These are phyloP conservation scores for Argya squamiceps DNA, from an alignment of 2,797 vertebrate genomes.

Conservation along the genomic window DNA sequence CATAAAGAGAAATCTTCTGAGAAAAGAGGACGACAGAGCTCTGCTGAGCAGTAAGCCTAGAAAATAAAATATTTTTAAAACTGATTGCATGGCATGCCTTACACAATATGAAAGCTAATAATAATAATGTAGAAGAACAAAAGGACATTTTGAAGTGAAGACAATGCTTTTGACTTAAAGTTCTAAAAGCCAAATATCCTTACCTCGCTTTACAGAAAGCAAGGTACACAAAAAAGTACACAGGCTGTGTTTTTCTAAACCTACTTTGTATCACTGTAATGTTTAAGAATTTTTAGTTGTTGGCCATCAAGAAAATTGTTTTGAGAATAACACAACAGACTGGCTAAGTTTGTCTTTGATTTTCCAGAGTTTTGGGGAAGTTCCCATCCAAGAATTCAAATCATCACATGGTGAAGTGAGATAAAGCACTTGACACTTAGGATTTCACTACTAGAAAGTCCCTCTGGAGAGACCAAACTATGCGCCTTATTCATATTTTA, in stretches of 20 bases:
- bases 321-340: background rate
- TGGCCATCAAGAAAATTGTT: background rate
- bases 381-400: background rate
- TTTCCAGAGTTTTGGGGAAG: slow-evolving; percentile 17
- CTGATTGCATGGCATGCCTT: background rate
- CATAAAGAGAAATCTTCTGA: background rate
- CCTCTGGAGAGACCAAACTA: background rate
- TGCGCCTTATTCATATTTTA: background rate
- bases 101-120: background rate
- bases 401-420: background rate
- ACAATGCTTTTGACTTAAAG: background rate
- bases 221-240: background rate
- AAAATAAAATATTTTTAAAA: background rate
- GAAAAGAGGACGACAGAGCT: background rate
- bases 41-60: background rate
- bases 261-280: background rate
- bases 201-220: background rate
- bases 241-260: background rate
- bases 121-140: background rate
- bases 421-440: background rate
- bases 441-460: slow-evolving; percentile 40
- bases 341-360: background rate
- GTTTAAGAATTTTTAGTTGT: background rate
- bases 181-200: background rate
- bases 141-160: background rate